phyloP scores from a whole-genome alignment of 2,797 vertebrate genomes.

The Neopelma chrysocephalum region DNA sequence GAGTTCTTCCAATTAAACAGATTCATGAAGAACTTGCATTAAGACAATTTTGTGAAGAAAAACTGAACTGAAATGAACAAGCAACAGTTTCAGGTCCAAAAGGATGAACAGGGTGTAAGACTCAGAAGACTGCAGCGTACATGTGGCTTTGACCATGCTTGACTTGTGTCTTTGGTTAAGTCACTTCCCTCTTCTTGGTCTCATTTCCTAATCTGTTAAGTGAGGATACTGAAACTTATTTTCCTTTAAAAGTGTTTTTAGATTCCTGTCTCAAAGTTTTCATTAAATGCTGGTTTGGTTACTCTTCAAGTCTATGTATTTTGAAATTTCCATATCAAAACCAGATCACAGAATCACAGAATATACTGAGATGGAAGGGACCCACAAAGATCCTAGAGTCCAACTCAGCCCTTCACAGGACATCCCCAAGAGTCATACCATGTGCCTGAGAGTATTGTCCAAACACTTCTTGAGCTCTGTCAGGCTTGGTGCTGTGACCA shows the following conservation, averaged over 20 bases:
- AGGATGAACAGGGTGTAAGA: neutral
- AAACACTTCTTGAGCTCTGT: neutral
- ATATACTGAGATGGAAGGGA: neutral
- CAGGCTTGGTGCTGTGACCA: neutral
- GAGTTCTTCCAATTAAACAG: neutral
- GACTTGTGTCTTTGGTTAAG: neutral
- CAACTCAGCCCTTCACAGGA: neutral
- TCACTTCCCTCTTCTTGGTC: neutral
- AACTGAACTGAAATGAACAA: neutral
- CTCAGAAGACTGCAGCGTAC: neutral
- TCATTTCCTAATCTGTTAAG: neutral
- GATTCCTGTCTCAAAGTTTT: neutral
- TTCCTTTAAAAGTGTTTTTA: neutral
- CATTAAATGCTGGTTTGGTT: neutral
- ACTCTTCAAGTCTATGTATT: neutral
- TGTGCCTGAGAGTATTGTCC: neutral
- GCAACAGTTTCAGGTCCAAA: neutral
- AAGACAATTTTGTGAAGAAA: neutral
- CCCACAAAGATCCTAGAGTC: neutral
- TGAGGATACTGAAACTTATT: neutral
- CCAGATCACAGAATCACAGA: neutral
- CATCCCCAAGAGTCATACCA: neutral
- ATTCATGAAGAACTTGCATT: neutral
- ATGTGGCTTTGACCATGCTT: neutral
- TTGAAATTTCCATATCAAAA: neutral